These are phyloP conservation scores for Protosalanx chinensis DNA, from an alignment of 2,797 vertebrate genomes.

Conservation along the genomic window DNA sequence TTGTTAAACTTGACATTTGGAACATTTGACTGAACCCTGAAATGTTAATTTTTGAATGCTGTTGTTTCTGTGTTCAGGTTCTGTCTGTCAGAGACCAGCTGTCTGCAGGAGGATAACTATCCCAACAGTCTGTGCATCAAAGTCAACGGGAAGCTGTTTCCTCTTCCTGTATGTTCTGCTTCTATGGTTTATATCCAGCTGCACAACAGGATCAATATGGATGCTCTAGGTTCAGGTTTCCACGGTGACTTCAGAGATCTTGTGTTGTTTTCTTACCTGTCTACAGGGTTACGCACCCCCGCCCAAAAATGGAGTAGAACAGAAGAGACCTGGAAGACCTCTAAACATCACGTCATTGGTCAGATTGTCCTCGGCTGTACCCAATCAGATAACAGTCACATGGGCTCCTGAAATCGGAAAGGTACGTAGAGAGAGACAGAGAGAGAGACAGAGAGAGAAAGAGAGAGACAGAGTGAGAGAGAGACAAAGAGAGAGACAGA, in stretches of 20 bases:
- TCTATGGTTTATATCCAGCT: background rate
- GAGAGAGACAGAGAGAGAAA: too few species aligned
- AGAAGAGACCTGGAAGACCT: conserved; percentile 91
- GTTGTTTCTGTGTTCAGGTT: conserved; percentile 71
- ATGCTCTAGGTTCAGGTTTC: background rate
- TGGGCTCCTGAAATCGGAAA: conserved; percentile 98
- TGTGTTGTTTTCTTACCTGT: conserved; percentile 3
- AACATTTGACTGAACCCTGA: too few species aligned
- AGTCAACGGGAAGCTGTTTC: conserved; percentile 96
- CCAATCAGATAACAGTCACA: conserved; percentile 96
- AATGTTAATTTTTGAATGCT: background rate
- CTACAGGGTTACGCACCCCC: conserved; percentile 89
- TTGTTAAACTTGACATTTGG: too few species aligned
- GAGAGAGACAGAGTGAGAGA: too few species aligned
- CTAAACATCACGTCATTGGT: conserved; percentile 95
- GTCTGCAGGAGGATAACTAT: conserved; percentile 96
- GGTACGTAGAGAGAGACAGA: conserved; percentile 76
- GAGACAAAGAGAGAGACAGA: too few species aligned
- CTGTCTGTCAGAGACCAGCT: conserved; percentile 96
- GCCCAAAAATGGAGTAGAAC: conserved; percentile 95
- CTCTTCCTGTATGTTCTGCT: conserved; percentile 85
- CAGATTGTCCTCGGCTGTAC: conserved; percentile 90
- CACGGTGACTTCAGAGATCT: background rate
- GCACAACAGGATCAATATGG: background rate
- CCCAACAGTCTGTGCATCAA: conserved; percentile 96